Base-by-base conservation (phyloP, 2,113 vertebrate genomes). In the Pterophyllum scalare region DNA sequence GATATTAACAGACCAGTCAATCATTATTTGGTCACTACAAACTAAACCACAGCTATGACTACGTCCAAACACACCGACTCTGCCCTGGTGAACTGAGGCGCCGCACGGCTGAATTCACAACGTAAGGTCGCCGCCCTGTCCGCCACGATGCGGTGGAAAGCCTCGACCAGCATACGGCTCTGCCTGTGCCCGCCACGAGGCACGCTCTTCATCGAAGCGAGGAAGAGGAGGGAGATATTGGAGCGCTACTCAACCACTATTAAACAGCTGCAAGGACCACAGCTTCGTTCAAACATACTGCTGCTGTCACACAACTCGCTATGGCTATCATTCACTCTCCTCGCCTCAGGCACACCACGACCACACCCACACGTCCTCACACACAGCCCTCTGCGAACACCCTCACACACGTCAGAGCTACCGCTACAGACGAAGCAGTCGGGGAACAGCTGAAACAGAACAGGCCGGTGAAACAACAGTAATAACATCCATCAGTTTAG, bases 121-220 rank as follows among this genome's bases (percentile, higher is more conserved):
- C 64, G 87, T 8, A 75, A 88, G 65, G 82, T 70, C 2, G 88
- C 93, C 70, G 95, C 94, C 94, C 93, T 94, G 88, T 96, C 93
- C 74, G 88, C 83, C 91, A 94, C 59, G 3, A 91, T 89, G 65
- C 96, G 90, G 70, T 93, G 94, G 94, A 96, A 95, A 84, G 94
- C 92, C 78, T 96, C 95, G 94, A 94, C 80, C 91, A 96, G 89
- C 59, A 94, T 95, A 95, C 95, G 93, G 72, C 93, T 93, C 5
- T 87, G 96, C 79, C 95, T 93, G 87, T 92, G 85, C 75, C 89
- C 24, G 38, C 67, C 60, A 9, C 26, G 74, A 61, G 74, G 87
- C 81, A 82, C 59, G 82, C 91, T 94, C 85, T 94, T 95, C 94
- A 92, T 83, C 54, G 33, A 78, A 82, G 85, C 78, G 85, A 89